Evolutionary conservation across 2,797 vertebrate species (phyloP).

Genomic region (Geotrypetes seraphini): DNA sequence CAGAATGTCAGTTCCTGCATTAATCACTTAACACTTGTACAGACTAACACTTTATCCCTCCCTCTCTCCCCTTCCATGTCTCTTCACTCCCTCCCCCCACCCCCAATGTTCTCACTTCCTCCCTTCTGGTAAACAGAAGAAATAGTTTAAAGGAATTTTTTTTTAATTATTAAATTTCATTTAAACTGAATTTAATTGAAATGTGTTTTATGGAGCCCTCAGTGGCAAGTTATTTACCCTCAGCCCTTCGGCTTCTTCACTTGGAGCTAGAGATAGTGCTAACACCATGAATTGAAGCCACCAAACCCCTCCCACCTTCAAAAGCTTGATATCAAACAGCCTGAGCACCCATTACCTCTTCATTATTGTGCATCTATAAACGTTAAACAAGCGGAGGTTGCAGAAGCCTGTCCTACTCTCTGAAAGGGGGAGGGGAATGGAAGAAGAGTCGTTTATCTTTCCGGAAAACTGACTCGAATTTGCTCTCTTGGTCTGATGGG

Average conservation of each 20-base stretch:
- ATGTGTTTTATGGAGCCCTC: slow-evolving; percentile 14
- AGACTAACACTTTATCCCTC: too few species aligned
- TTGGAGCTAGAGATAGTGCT: slow-evolving; percentile 69
- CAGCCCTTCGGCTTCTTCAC: slow-evolving; percentile 45
- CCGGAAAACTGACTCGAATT: too few species aligned
- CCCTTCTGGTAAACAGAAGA: slow-evolving; percentile 2
- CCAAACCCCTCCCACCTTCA: too few species aligned
- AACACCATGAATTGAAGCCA: slow-evolving; percentile 65
- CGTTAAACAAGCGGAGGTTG: slow-evolving; percentile 82
- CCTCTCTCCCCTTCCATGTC: too few species aligned
- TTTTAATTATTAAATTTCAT: slow-evolving; percentile 24
- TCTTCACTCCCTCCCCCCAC: too few species aligned
- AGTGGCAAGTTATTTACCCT: slow-evolving; percentile 45
- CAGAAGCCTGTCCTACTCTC: slow-evolving; percentile 72
- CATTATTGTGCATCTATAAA: slow-evolving; percentile 82
- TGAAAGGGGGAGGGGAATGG: slow-evolving; percentile 59
- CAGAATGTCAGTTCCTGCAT: too few species aligned
- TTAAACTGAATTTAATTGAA: slow-evolving; percentile 55
- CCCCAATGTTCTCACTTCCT: not conserved
- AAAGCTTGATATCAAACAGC: slow-evolving; percentile 58
- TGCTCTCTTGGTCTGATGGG: slow-evolving; percentile 66
- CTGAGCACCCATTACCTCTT: slow-evolving; percentile 75
- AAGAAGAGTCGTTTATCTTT: slow-evolving; percentile 89
- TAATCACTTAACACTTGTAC: too few species aligned
- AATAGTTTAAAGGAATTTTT: not conserved